phyloP scores from a whole-genome alignment of 1,140 invertebrate genomes.

The Tetramorium simillimum region DNA sequence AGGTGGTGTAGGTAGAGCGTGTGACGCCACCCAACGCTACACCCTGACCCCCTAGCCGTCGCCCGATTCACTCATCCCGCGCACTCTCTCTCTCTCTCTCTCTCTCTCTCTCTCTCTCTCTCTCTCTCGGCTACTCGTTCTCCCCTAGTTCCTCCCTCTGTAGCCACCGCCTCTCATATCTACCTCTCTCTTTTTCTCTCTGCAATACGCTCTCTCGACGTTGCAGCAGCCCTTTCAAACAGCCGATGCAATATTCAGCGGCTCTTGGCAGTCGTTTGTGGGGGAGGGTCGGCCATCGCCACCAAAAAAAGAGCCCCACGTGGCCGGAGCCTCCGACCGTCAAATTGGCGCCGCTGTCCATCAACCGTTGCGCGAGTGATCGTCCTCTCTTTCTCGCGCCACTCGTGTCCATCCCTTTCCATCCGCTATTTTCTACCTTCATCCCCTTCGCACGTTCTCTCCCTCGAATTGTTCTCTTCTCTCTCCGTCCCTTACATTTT shows the following conservation, averaged over 20 bases:
- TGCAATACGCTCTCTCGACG: constrained; percentile 59
- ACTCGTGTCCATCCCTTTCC: constrained; percentile 54
- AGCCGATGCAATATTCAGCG: constrained; percentile 85
- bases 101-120: constrained; percentile 66
- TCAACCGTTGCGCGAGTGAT: constrained; percentile 81
- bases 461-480: constrained; percentile 50
- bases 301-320: constrained; percentile 75
- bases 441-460: constrained; percentile 39
- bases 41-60: constrained; percentile 55
- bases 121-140: constrained; percentile 73
- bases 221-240: constrained; percentile 81
- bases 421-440: constrained; percentile 30
- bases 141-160: not conserved
- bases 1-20: constrained; percentile 56
- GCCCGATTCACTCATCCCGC: constrained; percentile 59
- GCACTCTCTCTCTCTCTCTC: constrained; percentile 67
- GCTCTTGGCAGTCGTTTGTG: constrained; percentile 74
- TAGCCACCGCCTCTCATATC: constrained; percentile 56
- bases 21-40: constrained; percentile 71
- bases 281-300: constrained; percentile 54
- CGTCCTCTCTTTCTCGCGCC: constrained; percentile 60
- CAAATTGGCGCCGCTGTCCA: constrained; percentile 86
- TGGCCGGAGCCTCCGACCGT: constrained; percentile 81
- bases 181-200: constrained; percentile 50
- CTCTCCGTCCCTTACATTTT: constrained; percentile 45